Percentiles rank a stretch among this genome's conserved stretches.
phyloP scores from a whole-genome alignment of 2,888 invertebrate species.

The Dynastes maya region DNA sequence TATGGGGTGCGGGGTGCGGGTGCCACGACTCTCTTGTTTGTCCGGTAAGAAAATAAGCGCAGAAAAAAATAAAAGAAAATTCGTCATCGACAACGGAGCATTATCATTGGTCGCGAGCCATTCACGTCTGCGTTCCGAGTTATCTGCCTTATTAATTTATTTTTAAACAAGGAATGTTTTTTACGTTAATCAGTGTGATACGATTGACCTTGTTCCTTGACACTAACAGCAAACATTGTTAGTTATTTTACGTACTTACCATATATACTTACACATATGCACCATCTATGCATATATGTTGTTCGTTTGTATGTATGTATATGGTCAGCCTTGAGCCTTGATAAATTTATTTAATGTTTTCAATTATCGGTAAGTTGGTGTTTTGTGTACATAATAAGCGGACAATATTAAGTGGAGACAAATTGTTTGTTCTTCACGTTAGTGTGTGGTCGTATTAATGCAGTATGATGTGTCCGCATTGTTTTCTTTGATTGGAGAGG shows the following conservation, averaged over 20 bases:
- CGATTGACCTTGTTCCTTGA: conserved; percentile 53
- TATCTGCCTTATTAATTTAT: conserved; percentile 50
- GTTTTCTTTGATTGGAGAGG: background rate
- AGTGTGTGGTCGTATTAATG: conserved; percentile 15
- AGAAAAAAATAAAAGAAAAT: background rate
- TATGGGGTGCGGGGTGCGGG: background rate
- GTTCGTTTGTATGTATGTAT: conserved; percentile 2
- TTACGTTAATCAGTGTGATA: conserved; percentile 51
- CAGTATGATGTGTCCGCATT: background rate
- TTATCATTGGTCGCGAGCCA: conserved; percentile 33
- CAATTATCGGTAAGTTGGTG: conserved; percentile 44
- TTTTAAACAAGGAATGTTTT: conserved; percentile 52
- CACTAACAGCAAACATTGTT: conserved; percentile 49
- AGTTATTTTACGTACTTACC: conserved; percentile 8
- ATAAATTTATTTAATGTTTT: conserved; percentile 47
- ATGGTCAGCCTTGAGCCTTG: conserved; percentile 39
- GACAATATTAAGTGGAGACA: conserved; percentile 24
- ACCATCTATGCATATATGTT: conserved; percentile 1
- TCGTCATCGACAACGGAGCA: conserved; percentile 9
- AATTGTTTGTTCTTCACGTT: conserved; percentile 30
- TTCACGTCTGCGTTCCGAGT: conserved; percentile 42
- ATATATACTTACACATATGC: background rate
- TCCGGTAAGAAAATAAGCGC: conserved; percentile 4
- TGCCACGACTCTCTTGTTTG: background rate
- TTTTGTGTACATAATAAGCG: conserved; percentile 35